A percentile compares a stretch with the other conserved stretches of the same genome.
Evolutionary conservation across 2,888 invertebrate genomes (phyloP).

Genomic region (Mylabris sibirica): DNA sequence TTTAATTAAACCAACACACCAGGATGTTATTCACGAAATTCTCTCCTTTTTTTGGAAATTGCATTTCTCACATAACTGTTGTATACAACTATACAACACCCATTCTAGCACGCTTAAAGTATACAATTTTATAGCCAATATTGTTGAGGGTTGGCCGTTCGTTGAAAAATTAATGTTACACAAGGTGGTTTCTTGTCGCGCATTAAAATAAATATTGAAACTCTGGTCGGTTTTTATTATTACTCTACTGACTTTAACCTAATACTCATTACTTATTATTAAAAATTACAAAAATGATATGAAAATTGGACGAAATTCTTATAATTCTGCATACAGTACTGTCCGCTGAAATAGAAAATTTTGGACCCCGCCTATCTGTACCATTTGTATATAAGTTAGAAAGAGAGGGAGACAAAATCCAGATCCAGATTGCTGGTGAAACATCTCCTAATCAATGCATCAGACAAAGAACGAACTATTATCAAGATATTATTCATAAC

Average conservation of each 20-base stretch:
- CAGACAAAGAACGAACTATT: too few relatives aligned
- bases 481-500: too few relatives aligned
- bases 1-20: slow-evolving; percentile 7
- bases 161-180: slow-evolving; percentile 54
- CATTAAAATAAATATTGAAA: slow-evolving; percentile 55
- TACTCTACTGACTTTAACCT: slow-evolving; percentile 43
- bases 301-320: too few relatives aligned
- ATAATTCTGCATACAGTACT: too few relatives aligned
- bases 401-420: too few relatives aligned
- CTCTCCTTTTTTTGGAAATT: slow-evolving; percentile 11
- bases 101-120: not conserved
- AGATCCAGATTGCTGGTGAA: too few relatives aligned
- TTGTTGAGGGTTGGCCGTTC: slow-evolving; percentile 35
- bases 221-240: slow-evolving; percentile 54
- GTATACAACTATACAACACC: not conserved
- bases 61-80: slow-evolving; percentile 45
- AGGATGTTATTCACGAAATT: not conserved
- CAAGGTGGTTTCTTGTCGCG: slow-evolving; percentile 45
- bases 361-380: too few relatives aligned
- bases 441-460: too few relatives aligned
- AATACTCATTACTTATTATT: slow-evolving; percentile 40
- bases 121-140: slow-evolving; percentile 45
- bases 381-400: too few relatives aligned
- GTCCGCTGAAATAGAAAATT: too few relatives aligned
- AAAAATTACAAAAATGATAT: not conserved